Conservation (phyloP, 2,888 invertebrate species). For the Microchrysa polita region DNA sequence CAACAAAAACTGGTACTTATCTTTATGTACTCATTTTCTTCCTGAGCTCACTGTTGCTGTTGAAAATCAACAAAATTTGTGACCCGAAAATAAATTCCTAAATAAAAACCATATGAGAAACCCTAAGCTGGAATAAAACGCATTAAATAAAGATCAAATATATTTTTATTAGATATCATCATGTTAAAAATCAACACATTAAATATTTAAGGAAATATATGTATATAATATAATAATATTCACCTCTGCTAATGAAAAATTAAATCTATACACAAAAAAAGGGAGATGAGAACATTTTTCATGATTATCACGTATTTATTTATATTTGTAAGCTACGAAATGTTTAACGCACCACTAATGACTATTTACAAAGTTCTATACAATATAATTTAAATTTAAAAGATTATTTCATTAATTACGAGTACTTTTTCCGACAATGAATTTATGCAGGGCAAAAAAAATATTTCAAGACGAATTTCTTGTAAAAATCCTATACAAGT, state of each 20-base stretch:
- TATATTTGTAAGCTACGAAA: neutral
- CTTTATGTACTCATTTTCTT: no score
- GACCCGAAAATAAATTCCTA: no score
- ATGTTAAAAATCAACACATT: slow-evolving; percentile 26
- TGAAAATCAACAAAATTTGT: no score
- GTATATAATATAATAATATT: slow-evolving; percentile 32
- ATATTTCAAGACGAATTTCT: no score
- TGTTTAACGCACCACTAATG: neutral
- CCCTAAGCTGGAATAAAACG: no score
- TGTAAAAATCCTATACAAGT: no score
- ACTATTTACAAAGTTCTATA: neutral
- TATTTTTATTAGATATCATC: slow-evolving; percentile 14
- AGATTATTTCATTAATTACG: neutral
- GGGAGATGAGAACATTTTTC: neutral
- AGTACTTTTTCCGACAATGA: neutral
- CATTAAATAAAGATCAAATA: slow-evolving; percentile 4
- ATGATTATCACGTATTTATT: slow-evolving; percentile 6
- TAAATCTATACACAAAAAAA: neutral
- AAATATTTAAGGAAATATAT: slow-evolving; percentile 35
- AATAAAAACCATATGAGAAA: no score
- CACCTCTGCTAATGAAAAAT: neutral
- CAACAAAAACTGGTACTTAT: no score
- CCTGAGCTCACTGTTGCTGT: no score
- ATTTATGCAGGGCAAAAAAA: no score
- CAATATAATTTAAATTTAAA: neutral